phyloP scores from a whole-genome alignment of 2,113 vertebrate genomes.

The Cavia aperea region DNA sequence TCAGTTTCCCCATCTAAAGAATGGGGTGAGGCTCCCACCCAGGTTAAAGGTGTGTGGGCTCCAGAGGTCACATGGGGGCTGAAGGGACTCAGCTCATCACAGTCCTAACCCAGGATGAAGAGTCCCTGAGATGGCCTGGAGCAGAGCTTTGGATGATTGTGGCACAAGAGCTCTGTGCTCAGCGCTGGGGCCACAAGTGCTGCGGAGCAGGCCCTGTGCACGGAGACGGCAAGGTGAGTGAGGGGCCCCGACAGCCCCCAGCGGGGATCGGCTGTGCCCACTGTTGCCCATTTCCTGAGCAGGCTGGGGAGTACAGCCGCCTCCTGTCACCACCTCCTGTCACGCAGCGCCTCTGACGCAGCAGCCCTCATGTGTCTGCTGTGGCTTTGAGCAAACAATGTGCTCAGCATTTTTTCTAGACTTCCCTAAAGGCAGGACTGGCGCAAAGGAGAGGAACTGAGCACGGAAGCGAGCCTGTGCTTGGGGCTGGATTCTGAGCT shows the following conservation, averaged over 20 bases:
- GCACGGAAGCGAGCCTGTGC: fast-evolving
- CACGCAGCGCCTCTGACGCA: background rate
- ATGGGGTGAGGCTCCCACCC: background rate
- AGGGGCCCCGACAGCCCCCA: background rate
- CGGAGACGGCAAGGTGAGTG: background rate
- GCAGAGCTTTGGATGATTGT: background rate
- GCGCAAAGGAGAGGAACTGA: background rate
- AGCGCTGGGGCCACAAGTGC: background rate
- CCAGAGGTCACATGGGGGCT: too few relatives aligned
- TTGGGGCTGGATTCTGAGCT: background rate
- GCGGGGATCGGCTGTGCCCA: background rate
- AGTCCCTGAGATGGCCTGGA: background rate
- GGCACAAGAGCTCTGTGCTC: background rate
- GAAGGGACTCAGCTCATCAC: background rate
- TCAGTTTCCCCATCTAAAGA: background rate
- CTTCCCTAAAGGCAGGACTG: background rate
- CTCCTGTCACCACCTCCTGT: fast-evolving
- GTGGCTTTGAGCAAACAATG: background rate
- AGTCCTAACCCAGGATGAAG: background rate
- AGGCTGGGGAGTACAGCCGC: background rate
- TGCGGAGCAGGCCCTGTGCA: background rate
- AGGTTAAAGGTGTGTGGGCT: background rate
- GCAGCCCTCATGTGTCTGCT: background rate
- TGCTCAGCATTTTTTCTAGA: conserved; percentile 14
- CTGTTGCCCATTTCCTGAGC: background rate